Evolutionary conservation across 37 sponge, comb jelly and placozoan species (phyloP).

Genomic region (Haliclona indistincta): DNA sequence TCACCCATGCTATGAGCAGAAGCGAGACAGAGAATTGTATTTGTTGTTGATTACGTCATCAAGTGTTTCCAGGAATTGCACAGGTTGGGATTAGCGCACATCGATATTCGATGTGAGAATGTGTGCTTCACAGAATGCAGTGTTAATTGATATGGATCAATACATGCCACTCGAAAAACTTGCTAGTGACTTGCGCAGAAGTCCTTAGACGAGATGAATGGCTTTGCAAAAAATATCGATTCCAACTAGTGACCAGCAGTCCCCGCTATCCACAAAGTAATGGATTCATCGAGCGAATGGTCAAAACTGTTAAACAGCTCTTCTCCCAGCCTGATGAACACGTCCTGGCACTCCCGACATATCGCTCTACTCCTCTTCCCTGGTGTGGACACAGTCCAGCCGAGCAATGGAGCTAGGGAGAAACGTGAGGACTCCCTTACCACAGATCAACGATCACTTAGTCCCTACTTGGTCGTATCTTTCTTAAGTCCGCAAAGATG

Average conservation of each 20-base stretch:
- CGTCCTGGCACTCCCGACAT: conserved; percentile 8
- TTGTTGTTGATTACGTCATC: too few species aligned
- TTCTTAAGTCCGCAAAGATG: too few species aligned
- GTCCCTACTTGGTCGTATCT: conserved; percentile 8
- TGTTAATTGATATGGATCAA: too few species aligned
- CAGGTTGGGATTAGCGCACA: too few species aligned
- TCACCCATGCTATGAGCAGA: too few species aligned
- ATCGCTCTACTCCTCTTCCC: conserved; percentile 25
- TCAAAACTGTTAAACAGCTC: conserved; percentile 27
- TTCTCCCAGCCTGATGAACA: background rate
- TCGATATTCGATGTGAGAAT: too few species aligned
- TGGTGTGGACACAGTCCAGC: conserved; percentile 20
- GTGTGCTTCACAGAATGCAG: too few species aligned
- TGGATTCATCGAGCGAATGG: conserved; percentile 20
- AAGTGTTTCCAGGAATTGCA: too few species aligned
- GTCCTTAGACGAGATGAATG: too few species aligned
- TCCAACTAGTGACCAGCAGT: conserved; percentile 22
- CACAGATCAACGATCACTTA: conserved; percentile 13
- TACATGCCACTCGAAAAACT: too few species aligned
- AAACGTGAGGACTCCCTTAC: conserved; percentile 5
- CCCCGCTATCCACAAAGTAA: conserved; percentile 29
- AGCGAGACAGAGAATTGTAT: too few species aligned
- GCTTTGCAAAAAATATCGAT: conserved; percentile 7
- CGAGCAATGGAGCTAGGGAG: conserved; percentile 20
- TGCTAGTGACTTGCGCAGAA: too few species aligned